These are phyloP conservation scores for Trachelus tabidus DNA, from an alignment of 2,888 invertebrate genomes.

Conservation along the genomic window DNA sequence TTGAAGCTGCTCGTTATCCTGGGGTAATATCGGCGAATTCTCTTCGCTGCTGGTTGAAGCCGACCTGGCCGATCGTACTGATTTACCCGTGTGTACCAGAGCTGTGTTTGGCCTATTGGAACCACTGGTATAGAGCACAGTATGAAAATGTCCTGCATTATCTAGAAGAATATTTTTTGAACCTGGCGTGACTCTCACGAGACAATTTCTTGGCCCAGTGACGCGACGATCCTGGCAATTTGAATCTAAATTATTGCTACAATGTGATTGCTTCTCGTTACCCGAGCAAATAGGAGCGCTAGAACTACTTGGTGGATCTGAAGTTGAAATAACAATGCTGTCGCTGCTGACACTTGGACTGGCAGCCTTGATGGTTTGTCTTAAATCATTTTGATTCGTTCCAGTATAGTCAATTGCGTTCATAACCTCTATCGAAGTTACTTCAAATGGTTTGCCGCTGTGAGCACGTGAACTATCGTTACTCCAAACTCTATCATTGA, in stretches of 20 bases:
- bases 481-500: constrained; percentile 59
- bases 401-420: constrained; percentile 24
- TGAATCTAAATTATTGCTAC: constrained; percentile 28
- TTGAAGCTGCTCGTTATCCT: constrained; percentile 68
- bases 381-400: constrained; percentile 36
- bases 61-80: constrained; percentile 49
- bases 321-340: constrained; percentile 60
- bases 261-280: constrained; percentile 25
- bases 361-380: constrained; percentile 43
- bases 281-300: constrained; percentile 52
- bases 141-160: constrained; percentile 80
- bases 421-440: constrained; percentile 57
- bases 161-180: constrained; percentile 84
- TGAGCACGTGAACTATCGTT: constrained; percentile 33
- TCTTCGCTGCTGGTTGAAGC: constrained; percentile 57
- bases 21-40: constrained; percentile 41
- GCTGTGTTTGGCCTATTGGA: constrained; percentile 50
- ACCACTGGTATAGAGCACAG: constrained; percentile 75
- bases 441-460: constrained; percentile 24
- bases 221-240: constrained; percentile 36
- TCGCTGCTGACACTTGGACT: constrained; percentile 62
- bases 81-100: constrained; percentile 55
- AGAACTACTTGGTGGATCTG: constrained; percentile 61
- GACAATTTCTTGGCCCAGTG: constrained; percentile 79
- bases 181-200: constrained; percentile 80